Evolutionary conservation across 2,797 vertebrate species (phyloP).

Genomic region (Pangasius macronema): DNA sequence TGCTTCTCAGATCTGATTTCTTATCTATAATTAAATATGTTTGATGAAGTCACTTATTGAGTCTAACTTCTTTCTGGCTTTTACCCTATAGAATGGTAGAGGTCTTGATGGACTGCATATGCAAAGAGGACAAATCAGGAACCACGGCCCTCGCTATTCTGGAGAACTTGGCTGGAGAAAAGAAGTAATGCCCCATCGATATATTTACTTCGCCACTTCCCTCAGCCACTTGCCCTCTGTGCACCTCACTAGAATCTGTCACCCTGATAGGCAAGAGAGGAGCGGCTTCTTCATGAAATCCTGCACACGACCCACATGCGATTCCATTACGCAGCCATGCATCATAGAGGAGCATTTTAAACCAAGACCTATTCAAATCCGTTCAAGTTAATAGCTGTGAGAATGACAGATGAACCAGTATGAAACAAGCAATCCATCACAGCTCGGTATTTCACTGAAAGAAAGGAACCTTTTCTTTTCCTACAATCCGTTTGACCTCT

Average conservation of each 20-base stretch:
- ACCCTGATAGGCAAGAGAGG: conserved; percentile 16
- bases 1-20: not conserved
- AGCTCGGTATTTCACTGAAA: conserved; percentile 53
- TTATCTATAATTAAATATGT: not conserved
- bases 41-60: not conserved
- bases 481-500: conserved; percentile 48
- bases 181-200: conserved; percentile 74
- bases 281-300: conserved; percentile 31
- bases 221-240: conserved; percentile 11
- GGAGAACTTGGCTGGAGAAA: conserved; percentile 73
- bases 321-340: conserved; percentile 44
- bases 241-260: conserved; percentile 1
- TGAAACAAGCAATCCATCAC: conserved; percentile 65
- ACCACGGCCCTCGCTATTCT: conserved; percentile 73
- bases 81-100: conserved; percentile 77
- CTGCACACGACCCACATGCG: conserved; percentile 34
- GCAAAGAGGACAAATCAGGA: conserved; percentile 63
- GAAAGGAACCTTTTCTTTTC: conserved; percentile 47
- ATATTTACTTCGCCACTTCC: conserved; percentile 25
- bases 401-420: conserved; percentile 54
- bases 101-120: conserved; percentile 75
- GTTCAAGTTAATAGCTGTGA: conserved; percentile 32
- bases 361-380: conserved; percentile 53
- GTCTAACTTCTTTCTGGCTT: conserved; percentile 24
- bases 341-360: conserved; percentile 52